Evolutionary conservation across 2,888 invertebrate genomes (phyloP).

Genomic region (Melinaea menophilus): DNA sequence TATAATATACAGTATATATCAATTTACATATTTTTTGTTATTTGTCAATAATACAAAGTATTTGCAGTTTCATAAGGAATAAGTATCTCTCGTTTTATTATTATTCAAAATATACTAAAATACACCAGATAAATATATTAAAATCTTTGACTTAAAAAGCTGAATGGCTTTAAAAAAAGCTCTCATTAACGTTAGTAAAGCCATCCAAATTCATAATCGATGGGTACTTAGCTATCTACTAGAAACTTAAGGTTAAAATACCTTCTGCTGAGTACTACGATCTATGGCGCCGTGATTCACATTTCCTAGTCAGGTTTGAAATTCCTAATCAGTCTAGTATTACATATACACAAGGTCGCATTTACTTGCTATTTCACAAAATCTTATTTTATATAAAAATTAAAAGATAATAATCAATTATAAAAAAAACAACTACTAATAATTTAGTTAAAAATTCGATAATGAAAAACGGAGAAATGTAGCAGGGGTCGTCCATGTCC

Average conservation of each 20-base stretch:
- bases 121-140: no score
- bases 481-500: constrained; percentile 49
- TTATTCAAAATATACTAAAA: no score
- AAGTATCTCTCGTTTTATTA: no score
- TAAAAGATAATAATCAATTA: no score
- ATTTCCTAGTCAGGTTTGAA: constrained; percentile 81
- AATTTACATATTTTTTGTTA: no score
- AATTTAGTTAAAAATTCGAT: constrained; percentile 64
- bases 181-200: constrained; percentile 84
- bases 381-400: no score
- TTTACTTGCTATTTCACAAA: no score
- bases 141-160: constrained; percentile 54
- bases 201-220: constrained; percentile 87
- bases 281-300: constrained; percentile 82
- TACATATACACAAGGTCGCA: constrained; percentile 1
- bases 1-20: constrained; percentile 46
- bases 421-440: no score
- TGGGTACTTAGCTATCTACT: constrained; percentile 85
- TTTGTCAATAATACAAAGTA: no score
- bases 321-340: constrained; percentile 75
- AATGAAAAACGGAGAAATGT: constrained; percentile 82
- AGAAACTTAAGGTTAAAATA: constrained; percentile 80
- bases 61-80: no score
- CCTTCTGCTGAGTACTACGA: constrained; percentile 81
- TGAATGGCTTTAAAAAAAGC: constrained; percentile 75